Evolutionary conservation across 1,140 invertebrate genomes (phyloP), one percentile per base, ranked within the genome.

Genomic region (Hydropsyche tenuis): DNA sequence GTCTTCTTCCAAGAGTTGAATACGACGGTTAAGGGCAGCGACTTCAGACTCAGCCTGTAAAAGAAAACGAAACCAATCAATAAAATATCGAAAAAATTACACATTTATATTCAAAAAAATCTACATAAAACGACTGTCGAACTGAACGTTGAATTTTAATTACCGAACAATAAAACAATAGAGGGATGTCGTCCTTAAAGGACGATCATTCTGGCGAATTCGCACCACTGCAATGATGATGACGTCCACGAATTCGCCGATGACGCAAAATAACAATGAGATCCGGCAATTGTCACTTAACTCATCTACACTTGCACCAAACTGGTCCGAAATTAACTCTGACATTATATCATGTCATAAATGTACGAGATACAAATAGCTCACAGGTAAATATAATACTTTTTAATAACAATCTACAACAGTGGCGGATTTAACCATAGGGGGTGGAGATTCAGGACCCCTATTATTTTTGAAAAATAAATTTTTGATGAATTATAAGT

Each of bases 1-100:
- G 86, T 99, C 97, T 86, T 99, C 97, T 88, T 99, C 97, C 85
- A 99, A 88, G 81, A 99, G 90, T 86, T 98, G 96, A 87, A 99
- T 98, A 85, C 97, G 94, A 86, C 98, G 92, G 87, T 98, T 99
- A 80, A 99, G 91, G 81, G 96, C 96, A 82, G 96, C 96, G 78
- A 99, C 95, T 88, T 99, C 97, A 82, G 94, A 96, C 87, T 99
- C 98, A 85, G 96, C 95, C 97, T 99, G 87, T 18, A 90, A 87
- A 81, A 79, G 75, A 60, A 72, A 11, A 56, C 18, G 23, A 60
- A 1, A 27, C 37, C 25, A 22, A 60, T 60, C 23, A 64, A 64
- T 42, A 64, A 56, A 60, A 25, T n/a, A n/a, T n/a, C 18, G 23
- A 53, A 9, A 48, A 69, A 11, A n/a, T 43, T 20, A 63, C 18